A percentile compares a stretch with the other conserved stretches of the same genome.
Evolutionary conservation across 64 coral and sea anemone species (phyloP).

Genomic region (Dendronephthya gigantea): DNA sequence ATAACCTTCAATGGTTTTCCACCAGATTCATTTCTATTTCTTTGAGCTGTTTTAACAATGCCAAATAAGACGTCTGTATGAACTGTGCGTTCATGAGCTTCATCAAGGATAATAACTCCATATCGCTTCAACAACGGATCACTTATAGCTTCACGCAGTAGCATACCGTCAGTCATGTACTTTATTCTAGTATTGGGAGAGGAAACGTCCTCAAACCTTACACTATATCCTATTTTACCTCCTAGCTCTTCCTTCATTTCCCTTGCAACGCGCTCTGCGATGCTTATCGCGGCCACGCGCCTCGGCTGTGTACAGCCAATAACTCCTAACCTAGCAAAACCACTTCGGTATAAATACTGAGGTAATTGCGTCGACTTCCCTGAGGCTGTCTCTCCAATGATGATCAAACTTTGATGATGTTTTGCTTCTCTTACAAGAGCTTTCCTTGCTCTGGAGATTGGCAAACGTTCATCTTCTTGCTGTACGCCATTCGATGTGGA

Average conservation of each 20-base stretch:
- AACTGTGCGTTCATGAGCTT: conserved; percentile 86
- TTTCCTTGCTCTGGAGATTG: neutral
- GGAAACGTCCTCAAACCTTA: conserved; percentile 55
- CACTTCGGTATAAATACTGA: conserved; percentile 8
- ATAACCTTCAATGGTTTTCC: conserved; percentile 60
- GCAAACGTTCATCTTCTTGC: neutral
- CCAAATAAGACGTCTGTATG: conserved; percentile 96
- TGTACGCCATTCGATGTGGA: neutral
- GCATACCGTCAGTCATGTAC: conserved; percentile 98
- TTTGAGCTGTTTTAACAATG: conserved; percentile 80
- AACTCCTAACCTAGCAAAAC: conserved; percentile 1
- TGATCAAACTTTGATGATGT: neutral
- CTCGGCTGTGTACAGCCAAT: neutral
- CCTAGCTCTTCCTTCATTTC: neutral
- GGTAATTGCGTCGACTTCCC: neutral
- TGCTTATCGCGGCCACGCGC: neutral
- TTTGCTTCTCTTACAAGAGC: neutral
- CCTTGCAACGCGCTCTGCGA: neutral
- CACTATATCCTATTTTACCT: neutral
- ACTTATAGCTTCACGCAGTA: conserved; percentile 65
- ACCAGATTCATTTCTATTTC: conserved; percentile 40
- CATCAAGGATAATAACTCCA: conserved; percentile 77
- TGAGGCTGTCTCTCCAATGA: neutral
- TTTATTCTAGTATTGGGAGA: conserved; percentile 78
- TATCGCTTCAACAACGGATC: conserved; percentile 78